These are phyloP conservation scores for Muschampia plurimacula DNA, from an alignment of 2,888 invertebrate species.

Conservation along the genomic window DNA sequence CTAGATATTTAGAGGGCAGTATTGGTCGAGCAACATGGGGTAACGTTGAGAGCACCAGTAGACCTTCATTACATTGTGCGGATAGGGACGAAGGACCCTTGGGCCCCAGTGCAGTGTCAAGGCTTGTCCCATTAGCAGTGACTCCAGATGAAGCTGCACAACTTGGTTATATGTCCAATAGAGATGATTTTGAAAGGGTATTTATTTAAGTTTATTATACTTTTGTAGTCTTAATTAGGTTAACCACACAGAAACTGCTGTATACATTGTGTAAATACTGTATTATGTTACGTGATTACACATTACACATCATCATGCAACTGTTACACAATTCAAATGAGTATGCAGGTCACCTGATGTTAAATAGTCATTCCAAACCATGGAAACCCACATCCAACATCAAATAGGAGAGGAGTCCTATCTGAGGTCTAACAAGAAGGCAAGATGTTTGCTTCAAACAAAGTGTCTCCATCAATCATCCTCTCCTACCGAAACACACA, in stretches of 20 bases:
- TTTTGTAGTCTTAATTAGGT: not conserved
- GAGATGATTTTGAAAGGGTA: conserved; percentile 98
- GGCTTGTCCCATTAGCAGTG: conserved; percentile 93
- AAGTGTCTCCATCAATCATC: too few relatives aligned
- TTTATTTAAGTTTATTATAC: conserved; percentile 48
- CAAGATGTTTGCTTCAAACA: too few relatives aligned
- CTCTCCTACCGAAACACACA: too few relatives aligned
- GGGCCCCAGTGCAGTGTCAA: conserved; percentile 88
- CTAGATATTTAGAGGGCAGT: conserved; percentile 94
- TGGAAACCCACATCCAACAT: too few relatives aligned
- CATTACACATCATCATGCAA: too few relatives aligned
- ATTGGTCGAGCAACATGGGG: conserved; percentile 96
- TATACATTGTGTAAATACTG: not conserved
- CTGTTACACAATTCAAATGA: too few relatives aligned
- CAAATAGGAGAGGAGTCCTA: too few relatives aligned
- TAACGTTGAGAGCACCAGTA: conserved; percentile 88
- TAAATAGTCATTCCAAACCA: too few relatives aligned
- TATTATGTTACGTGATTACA: too few relatives aligned
- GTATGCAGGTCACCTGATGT: too few relatives aligned
- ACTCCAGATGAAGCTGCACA: conserved; percentile 94
- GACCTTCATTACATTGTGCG: conserved; percentile 91
- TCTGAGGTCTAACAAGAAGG: too few relatives aligned
- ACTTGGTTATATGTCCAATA: conserved; percentile 96
- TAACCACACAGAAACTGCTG: conserved; percentile 9
- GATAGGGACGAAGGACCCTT: conserved; percentile 92